Base-by-base conservation (phyloP, 1,140 invertebrate species). In the Procambarus clarkii region DNA sequence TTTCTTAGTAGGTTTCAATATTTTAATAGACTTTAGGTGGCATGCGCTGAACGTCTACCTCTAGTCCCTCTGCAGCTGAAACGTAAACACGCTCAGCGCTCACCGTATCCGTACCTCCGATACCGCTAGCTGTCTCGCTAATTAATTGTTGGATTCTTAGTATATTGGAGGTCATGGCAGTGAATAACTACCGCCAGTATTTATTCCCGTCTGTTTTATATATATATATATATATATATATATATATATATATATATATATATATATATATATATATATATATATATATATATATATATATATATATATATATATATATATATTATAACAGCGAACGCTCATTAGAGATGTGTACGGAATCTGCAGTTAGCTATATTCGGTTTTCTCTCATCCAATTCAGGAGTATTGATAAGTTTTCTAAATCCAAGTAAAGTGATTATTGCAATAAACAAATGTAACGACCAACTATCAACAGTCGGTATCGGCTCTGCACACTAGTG, bases 351-450 rank as follows among this genome's bases (percentile, higher is more conserved):
- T 64, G 60, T 64, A 21, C 60, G 13, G 60, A 64, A 64, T 64
- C 13, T 4, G 60, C 4, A 4, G 60, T 64, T 4, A 64, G 18
- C 60, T 64, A 18, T 64, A 64, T 18, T 64, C 60, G 60, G 15
- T 18, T 64, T 76, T 86, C 48, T 54, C 84, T 69, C 71, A 76
- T 76, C 48, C 84, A 77, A 76, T 86, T 76, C 50, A 76, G 71
- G 83, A 86, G 71, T 86, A 76, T 86, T 50, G 84, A 86, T 86
- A 86, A 86, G 64, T 86, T 86, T 86, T 86, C 84, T 86, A 76
- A 86, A 86, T 76, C 84, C 69, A 86, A 86, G 84, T 76, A 86
- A 86, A 86, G 74, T 86, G 69, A 86, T 86, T 86, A 86, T 86
- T n/a, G 84, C 84, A 86, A 86, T 86, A 86, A 78, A 86, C 77